Base-by-base conservation (phyloP, 2,888 invertebrate species). In the Merodon equestris region DNA sequence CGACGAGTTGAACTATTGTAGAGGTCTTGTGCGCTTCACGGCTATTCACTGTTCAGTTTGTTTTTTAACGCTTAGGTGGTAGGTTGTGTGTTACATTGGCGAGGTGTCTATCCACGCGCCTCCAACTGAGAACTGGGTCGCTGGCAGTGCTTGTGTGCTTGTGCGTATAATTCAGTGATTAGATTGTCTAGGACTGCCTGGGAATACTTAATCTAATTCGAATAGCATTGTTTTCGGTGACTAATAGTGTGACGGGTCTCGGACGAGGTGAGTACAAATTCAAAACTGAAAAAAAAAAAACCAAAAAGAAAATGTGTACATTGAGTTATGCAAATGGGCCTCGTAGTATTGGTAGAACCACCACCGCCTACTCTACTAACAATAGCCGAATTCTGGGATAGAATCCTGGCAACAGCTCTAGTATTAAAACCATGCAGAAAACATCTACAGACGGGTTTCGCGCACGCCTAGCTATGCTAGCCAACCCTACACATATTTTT, bases 41-140 rank as follows among this genome's bases (percentile, higher is more conserved):
- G 70, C 67, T 63, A 68, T 64, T 74, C 79, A 79, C 67, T 63
- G 74, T 64, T 79, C 79, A 79, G 79, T 79, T 79, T 73, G 73
- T 73, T 77, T 53, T 73, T 72, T 44, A 67, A 63, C 72, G 54
- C 73, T 67, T 72, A 60, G 73, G 53, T 48, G 57, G 57, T 63
- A 44, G 63, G 77, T 77, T 77, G 77, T 44, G 60, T 56, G 44
- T 58, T 40, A 9, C 19, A 38, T 48, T 38, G 17, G 7, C 42
- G 61, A 50, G 17, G 17, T 57, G 48, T 60, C 54, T 44, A 51
- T 38, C 54, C 53, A 47, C 34, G 60, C 81, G 74, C 81, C 66
- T 72, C 64, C 67, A 34, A 27, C 9, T 27, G 66, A 58, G 45
- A 72, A 66, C 44, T 54, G 58, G 71, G 71, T 76, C 48, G 64